Percentiles rank a stretch among this genome's conserved stretches.
Evolutionary conservation across 2,797 vertebrate genomes (phyloP).

Genomic region (Sciurus vulgaris): DNA sequence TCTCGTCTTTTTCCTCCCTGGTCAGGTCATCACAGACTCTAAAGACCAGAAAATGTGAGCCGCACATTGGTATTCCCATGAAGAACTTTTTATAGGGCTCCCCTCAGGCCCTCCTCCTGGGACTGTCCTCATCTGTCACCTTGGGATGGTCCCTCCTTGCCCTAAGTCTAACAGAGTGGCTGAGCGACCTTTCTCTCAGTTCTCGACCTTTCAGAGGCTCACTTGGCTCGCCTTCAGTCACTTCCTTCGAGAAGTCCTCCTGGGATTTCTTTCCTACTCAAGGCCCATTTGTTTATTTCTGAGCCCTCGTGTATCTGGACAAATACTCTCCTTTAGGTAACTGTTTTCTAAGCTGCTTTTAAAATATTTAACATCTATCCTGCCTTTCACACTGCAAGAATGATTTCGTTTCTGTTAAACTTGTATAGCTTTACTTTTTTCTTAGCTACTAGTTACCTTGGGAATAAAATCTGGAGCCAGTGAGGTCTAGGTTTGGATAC

Average conservation of each 20-base stretch:
- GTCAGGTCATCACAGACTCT: constrained; percentile 84
- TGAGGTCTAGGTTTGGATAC: background rate
- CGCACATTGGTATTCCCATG: background rate
- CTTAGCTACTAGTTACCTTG: constrained; percentile 4
- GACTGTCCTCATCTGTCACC: background rate
- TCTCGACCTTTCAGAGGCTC: background rate
- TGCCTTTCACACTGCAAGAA: background rate
- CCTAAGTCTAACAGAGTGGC: background rate
- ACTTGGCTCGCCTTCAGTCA: background rate
- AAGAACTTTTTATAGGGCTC: background rate
- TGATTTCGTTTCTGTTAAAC: constrained; percentile 47
- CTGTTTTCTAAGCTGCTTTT: constrained; percentile 46
- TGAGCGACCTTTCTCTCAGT: background rate
- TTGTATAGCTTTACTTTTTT: constrained; percentile 29
- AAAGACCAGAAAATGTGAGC: background rate
- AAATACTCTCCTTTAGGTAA: constrained; percentile 62
- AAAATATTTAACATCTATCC: constrained; percentile 63
- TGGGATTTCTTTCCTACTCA: background rate
- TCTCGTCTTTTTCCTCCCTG: constrained; percentile 83
- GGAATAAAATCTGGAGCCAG: background rate
- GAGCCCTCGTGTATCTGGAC: background rate
- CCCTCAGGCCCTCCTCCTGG: background rate
- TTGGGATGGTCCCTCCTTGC: background rate
- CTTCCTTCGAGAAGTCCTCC: background rate
- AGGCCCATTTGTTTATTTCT: background rate